Evolutionary conservation across 2,888 invertebrate genomes (phyloP), one percentile per base, ranked within the genome.

Genomic region (Anarsia innoxiella): DNA sequence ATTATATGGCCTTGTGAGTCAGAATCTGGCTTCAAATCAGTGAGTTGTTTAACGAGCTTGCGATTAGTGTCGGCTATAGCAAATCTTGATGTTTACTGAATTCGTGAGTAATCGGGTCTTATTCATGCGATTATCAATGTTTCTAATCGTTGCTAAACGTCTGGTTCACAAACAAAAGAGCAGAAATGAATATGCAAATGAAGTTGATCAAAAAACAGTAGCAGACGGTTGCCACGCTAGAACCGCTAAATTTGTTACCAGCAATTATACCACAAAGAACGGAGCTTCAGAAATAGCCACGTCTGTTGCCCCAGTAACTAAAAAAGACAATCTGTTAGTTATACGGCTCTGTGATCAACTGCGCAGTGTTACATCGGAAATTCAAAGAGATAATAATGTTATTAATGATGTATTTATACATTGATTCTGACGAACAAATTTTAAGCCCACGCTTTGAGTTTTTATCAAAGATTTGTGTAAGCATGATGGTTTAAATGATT

Each of bases 51-150:
- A 58, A 45, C 59, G 44, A 61, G 63, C 57, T 44, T 36, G 49
- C 48, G 56, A 66, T 69, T 70, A 56, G 60, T 54, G 46, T 52
- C 56, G 46, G 34, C 46, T 51, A 57, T 56, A 48, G 48, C 56
- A 51, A 69, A 68, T 70, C 38, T 55, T 48, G 59, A 65, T 64
- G 61, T 66, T 69, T 61, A 49, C 56, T 42, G 60, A 67, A 60
- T 59, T 54, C 43, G 45, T 59, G 60, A 67, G 54, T 57, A 64
- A 65, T 44, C 48, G 42, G 39, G 46, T 34, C 41, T 59, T 58
- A 58, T 62, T 65, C 60, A 62, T 59, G 56, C 51, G 42, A 43
- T 39, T 45, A 44, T 44, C 34, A 36, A 5, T 19, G 8, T 19
- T 8, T n/a, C n/a, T n/a, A n/a, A n/a, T n/a, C n/a, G n/a, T n/a